phyloP scores from a whole-genome alignment of 2,797 vertebrate species.

The Pterois miles region DNA sequence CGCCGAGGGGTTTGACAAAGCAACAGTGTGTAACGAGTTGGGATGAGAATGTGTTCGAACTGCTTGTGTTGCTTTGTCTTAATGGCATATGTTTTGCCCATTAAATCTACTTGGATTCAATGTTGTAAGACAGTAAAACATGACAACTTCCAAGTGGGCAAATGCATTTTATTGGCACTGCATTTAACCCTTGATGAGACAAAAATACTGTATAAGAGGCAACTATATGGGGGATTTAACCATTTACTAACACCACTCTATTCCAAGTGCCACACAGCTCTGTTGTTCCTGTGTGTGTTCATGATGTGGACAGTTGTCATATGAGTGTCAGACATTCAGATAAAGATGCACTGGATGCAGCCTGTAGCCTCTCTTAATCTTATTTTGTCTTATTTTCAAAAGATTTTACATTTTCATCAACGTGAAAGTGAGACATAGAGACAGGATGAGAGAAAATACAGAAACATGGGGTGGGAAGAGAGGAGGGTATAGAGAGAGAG shows the following conservation, averaged over 20 bases:
- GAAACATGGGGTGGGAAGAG: not conserved
- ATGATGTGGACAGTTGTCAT: not conserved
- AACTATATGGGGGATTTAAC: not conserved
- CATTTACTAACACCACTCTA: not conserved
- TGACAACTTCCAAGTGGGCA: not conserved
- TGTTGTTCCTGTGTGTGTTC: not conserved
- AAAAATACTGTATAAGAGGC: not conserved
- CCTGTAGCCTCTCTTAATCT: slow-evolving; percentile 15
- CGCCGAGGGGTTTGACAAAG: too few species aligned
- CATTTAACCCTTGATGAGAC: not conserved
- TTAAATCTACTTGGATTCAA: not conserved
- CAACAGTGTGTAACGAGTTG: too few species aligned
- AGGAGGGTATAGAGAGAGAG: slow-evolving; percentile 20
- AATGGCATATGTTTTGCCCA: not conserved
- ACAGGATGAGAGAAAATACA: slow-evolving; percentile 22
- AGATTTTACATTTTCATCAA: slow-evolving; percentile 13
- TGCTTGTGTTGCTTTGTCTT: not conserved
- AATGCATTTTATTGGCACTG: not conserved
- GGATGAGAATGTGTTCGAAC: too few species aligned
- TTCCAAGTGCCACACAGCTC: not conserved
- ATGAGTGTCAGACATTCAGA: not conserved
- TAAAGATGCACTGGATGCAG: not conserved
- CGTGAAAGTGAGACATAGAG: slow-evolving; percentile 28
- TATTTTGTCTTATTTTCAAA: slow-evolving; percentile 29
- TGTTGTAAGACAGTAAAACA: slow-evolving; percentile 11